Evolutionary conservation across 2,888 invertebrate species (phyloP), one percentile per base, ranked within the genome.

Genomic region (Hecatera dysodea): DNA sequence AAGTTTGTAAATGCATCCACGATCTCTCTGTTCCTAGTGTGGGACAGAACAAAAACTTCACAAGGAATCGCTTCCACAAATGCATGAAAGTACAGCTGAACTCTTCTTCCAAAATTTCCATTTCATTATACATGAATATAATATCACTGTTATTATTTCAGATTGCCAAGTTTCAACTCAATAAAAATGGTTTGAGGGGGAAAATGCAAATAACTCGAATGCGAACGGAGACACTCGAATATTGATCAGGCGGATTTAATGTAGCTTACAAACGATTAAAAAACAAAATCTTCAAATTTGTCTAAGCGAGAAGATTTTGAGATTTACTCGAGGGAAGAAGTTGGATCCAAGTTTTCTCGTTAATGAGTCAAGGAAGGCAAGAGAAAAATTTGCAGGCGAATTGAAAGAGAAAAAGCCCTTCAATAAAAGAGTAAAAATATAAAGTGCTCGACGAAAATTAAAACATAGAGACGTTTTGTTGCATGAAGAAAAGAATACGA

Each of bases 161-260:
- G 52, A 66, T 56, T 55, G 27, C 55, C 22, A 71, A 50, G 42
- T 59, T 57, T n/a, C 24, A 75, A 72, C 80, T 80, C 74, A 66
- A 78, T 82, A 85, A 80, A 82, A 81, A 79, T 74, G 48, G 57
- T 67, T 67, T 33, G 56, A 75, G 80, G 77, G 69, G 69, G 74
- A 85, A 86, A 83, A 86, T 88, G 82, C 84, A 86, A 89, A 89
- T 86, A 64, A 77, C 44, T 39, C 57, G 78, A 81, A 83, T 80
- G 81, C 72, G 79, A 78, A 76, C 80, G 79, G 71, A 75, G 73
- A 83, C 80, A 70, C 72, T 61, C 57, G 88, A 87, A 87, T 89
- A 87, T 84, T 86, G 81, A 89, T 85, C 79, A 77, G 80, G 67
- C 57, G 64, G 60, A 68, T 79, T 72, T 73, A 72, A 73, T 60